These are phyloP conservation scores for Athetis lepigone DNA, from an alignment of 2,888 invertebrate genomes.

Conservation along the genomic window DNA sequence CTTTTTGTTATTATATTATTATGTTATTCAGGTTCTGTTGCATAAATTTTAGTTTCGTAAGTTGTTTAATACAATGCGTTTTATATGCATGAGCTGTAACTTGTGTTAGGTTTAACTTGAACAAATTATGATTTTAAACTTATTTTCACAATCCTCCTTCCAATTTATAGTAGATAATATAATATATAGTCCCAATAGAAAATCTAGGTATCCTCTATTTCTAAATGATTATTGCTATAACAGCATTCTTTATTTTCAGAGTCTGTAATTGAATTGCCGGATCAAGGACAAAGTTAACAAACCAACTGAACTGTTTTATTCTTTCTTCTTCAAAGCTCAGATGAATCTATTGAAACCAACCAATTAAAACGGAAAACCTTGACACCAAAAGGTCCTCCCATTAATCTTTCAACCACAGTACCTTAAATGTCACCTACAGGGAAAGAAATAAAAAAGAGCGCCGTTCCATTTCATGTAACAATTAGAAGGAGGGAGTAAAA, in stretches of 20 bases:
- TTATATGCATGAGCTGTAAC: constrained; percentile 18
- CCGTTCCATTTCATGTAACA: constrained; percentile 76
- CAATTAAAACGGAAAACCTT: constrained; percentile 65
- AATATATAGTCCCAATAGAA: too few relatives aligned
- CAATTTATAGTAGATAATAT: too few relatives aligned
- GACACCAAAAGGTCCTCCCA: constrained; percentile 62
- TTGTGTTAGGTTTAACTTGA: neutral
- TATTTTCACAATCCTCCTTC: neutral
- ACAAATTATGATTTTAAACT: neutral
- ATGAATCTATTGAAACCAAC: constrained; percentile 47
- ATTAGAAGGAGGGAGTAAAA: constrained; percentile 76
- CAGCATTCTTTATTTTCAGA: constrained; percentile 10
- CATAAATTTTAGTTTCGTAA: constrained; percentile 47
- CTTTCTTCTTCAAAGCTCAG: constrained; percentile 17
- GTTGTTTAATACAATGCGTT: constrained; percentile 35
- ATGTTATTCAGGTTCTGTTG: constrained; percentile 31
- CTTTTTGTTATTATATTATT: constrained; percentile 49
- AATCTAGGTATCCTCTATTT: neutral
- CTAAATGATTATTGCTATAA: constrained; percentile 4
- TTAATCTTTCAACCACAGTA: constrained; percentile 66
- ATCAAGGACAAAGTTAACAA: constrained; percentile 14
- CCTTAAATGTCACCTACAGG: constrained; percentile 74
- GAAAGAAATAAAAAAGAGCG: constrained; percentile 70
- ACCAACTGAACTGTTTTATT: constrained; percentile 11
- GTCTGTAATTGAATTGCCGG: constrained; percentile 14